Percentiles rank a stretch among this genome's conserved stretches.
Evolutionary conservation across 2,113 vertebrate genomes (phyloP).

Genomic region (Dromas ardeola): DNA sequence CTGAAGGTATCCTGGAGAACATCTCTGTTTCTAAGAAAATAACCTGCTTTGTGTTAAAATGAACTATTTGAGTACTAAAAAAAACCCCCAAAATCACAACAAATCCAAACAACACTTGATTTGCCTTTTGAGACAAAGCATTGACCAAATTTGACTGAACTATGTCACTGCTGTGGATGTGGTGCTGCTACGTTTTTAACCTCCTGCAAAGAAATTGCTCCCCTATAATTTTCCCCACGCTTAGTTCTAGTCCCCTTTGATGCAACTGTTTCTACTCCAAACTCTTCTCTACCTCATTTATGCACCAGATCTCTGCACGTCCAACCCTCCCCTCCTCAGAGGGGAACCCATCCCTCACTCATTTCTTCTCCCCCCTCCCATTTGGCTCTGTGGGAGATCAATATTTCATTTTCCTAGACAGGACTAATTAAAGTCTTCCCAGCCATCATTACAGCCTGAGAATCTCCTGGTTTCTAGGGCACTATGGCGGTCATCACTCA

Average conservation of each 20-base stretch:
- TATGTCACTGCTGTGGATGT: accelerated
- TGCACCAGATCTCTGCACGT: neutral
- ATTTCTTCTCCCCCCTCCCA: neutral
- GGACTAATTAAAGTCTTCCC: neutral
- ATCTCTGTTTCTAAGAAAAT: neutral
- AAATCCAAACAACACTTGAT: neutral
- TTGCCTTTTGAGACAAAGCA: neutral
- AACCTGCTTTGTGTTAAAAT: neutral
- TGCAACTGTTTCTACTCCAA: neutral
- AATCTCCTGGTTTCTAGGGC: neutral
- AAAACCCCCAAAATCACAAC: neutral
- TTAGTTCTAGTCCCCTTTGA: neutral
- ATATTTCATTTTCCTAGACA: neutral
- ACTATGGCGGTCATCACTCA: neutral
- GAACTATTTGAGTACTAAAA: neutral
- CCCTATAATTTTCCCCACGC: neutral
- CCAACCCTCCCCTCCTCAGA: neutral
- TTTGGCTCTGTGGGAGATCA: neutral
- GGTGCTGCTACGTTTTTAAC: neutral
- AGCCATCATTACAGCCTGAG: neutral
- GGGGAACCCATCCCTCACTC: neutral
- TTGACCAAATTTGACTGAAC: neutral
- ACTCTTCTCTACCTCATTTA: neutral
- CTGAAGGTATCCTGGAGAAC: neutral
- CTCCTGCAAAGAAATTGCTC: neutral